These are phyloP conservation scores for Lagodon rhomboides DNA, from an alignment of 2,797 vertebrate genomes.

Conservation along the genomic window DNA sequence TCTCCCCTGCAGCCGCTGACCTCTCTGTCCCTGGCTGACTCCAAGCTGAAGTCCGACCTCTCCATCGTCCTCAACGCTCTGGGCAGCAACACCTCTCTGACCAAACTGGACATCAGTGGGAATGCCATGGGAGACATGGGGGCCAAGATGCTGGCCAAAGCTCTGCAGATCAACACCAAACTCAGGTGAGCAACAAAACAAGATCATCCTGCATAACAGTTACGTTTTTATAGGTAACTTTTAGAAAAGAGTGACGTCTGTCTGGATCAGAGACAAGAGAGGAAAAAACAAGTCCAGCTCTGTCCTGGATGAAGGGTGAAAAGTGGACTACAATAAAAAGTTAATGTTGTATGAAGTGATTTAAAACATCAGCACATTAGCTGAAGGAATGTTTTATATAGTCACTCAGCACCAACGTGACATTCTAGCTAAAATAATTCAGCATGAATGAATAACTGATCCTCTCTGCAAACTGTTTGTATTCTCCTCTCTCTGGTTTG, in stretches of 20 bases:
- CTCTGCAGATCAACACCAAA: constrained; percentile 98
- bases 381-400: no score
- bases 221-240: neutral
- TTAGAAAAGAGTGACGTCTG: no score
- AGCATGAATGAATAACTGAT: neutral
- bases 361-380: no score
- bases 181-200: constrained; percentile 87
- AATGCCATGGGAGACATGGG: constrained; percentile 98
- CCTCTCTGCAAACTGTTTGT: neutral
- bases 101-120: constrained; percentile 95
- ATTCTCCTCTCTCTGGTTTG: neutral
- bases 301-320: no score
- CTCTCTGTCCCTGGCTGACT: constrained; percentile 95
- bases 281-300: no score
- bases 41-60: constrained; percentile 94
- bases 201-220: accelerated
- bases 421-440: neutral
- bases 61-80: constrained; percentile 95
- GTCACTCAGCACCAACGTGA: no score
- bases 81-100: constrained; percentile 95
- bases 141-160: constrained; percentile 97
- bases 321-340: no score
- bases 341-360: no score
- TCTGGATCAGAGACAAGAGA: no score
- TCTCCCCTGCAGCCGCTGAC: constrained; percentile 88